phyloP scores from a whole-genome alignment of 2,888 invertebrate genomes.

The Mesorhabditis spiculigera region DNA sequence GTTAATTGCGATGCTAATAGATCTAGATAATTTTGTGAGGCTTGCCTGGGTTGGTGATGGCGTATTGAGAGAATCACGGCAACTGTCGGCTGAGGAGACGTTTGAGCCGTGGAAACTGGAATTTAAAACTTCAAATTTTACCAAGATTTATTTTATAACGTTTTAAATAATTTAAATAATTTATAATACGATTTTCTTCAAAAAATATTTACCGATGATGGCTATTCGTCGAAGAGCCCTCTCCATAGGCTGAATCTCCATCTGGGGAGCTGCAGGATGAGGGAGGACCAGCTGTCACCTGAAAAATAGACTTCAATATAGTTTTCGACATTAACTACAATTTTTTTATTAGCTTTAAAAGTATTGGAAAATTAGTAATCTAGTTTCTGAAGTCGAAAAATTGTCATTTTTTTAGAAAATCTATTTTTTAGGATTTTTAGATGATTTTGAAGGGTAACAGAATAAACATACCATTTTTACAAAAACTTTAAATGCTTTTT shows the following conservation, averaged over 20 bases:
- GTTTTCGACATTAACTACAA: too few species aligned
- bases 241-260: conserved; percentile 96
- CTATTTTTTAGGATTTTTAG: too few species aligned
- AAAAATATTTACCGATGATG: conserved; percentile 16
- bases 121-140: neutral
- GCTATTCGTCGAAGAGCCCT: conserved; percentile 79
- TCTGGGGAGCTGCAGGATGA: conserved; percentile 78
- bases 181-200: neutral
- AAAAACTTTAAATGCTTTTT: too few species aligned
- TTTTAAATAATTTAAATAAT: conserved; percentile 67
- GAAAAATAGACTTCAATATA: neutral
- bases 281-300: conserved; percentile 12
- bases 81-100: conserved; percentile 48
- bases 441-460: too few species aligned
- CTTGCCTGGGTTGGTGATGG: conserved; percentile 55
- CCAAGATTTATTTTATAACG: conserved; percentile 63
- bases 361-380: too few species aligned
- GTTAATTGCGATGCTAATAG: neutral
- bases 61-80: conserved; percentile 51
- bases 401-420: too few species aligned
- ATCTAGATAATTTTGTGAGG: neutral
- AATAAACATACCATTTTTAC: too few species aligned
- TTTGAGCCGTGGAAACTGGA: conserved; percentile 42
- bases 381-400: too few species aligned
- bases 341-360: too few species aligned